A percentile compares a stretch with the other conserved stretches of the same genome.
These are phyloP conservation scores for Pseudachorutes palmiensis DNA, from an alignment of 1,140 invertebrate species.

Conservation along the genomic window DNA sequence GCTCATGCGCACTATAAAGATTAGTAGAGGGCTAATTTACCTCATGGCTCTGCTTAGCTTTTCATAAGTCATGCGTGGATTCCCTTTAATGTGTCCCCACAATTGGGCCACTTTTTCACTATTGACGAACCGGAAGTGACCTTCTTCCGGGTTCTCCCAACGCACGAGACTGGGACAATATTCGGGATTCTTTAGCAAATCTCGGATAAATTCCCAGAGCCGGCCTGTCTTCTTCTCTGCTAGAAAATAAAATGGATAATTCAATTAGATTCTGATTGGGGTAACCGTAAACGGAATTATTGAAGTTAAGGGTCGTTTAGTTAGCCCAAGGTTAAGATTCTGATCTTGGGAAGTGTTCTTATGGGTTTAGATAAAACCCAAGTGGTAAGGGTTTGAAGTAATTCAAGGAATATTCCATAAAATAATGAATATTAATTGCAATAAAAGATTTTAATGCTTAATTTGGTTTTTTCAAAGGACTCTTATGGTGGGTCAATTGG, in stretches of 20 bases:
- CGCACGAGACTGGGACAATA: conserved; percentile 72
- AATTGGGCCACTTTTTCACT: conserved; percentile 80
- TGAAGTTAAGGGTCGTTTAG: too few relatives aligned
- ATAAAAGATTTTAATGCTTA: too few relatives aligned
- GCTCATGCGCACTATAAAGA: not conserved
- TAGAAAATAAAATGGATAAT: conserved; percentile 27
- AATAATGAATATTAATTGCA: too few relatives aligned
- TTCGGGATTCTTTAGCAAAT: conserved; percentile 62
- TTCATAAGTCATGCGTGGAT: conserved; percentile 86
- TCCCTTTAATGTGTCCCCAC: conserved; percentile 79
- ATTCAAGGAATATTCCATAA: too few relatives aligned
- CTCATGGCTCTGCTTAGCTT: conserved; percentile 88
- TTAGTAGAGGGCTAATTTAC: conserved; percentile 44
- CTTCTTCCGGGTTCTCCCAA: conserved; percentile 77
- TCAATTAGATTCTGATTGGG: conserved; percentile 4
- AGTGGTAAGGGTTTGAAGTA: too few relatives aligned
- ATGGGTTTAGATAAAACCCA: too few relatives aligned
- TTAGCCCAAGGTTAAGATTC: too few relatives aligned
- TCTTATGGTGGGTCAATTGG: too few relatives aligned
- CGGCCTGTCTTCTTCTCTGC: conserved; percentile 55
- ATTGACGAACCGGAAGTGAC: conserved; percentile 80
- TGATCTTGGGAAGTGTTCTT: too few relatives aligned
- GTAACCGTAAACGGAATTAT: too few relatives aligned
- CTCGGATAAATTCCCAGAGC: conserved; percentile 72
- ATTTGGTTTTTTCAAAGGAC: too few relatives aligned